A percentile compares a stretch with the other conserved stretches of the same genome.
Conservation (phyloP, 2,797 vertebrate species). For the Bradypodion ventrale region DNA sequence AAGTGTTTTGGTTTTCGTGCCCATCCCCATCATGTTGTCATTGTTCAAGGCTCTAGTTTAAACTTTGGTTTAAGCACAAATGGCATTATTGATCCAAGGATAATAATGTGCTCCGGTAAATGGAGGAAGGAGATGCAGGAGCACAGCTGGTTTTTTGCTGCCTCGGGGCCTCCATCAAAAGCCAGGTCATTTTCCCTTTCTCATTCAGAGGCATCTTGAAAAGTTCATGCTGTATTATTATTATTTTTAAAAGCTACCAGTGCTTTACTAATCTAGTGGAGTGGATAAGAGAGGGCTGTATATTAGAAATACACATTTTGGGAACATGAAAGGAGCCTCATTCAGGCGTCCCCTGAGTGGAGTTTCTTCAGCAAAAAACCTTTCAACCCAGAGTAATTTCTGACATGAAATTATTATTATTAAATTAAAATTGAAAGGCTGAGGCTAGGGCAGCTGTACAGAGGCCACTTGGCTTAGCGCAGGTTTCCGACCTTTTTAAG, state of each 20-base stretch:
- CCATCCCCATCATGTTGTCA: neutral
- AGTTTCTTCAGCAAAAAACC: too few species aligned
- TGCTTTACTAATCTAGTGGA: neutral
- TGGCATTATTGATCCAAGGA: slow-evolving; percentile 62
- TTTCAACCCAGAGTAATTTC: too few species aligned
- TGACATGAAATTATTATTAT: too few species aligned
- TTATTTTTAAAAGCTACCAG: slow-evolving; percentile 15
- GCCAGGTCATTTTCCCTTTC: neutral
- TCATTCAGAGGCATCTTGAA: slow-evolving; percentile 12
- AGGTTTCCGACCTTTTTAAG: too few species aligned
- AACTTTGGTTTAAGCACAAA: slow-evolving; percentile 61
- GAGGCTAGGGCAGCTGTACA: too few species aligned
- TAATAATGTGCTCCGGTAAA: slow-evolving; percentile 41
- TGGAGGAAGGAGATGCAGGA: slow-evolving; percentile 49
- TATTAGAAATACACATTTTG: neutral
- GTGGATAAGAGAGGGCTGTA: neutral
- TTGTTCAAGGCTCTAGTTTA: slow-evolving; percentile 59
- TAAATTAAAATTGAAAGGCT: too few species aligned
- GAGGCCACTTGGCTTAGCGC: too few species aligned
- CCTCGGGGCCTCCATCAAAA: neutral
- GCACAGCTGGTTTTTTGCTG: slow-evolving; percentile 32
- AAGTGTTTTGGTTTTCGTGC: neutral
- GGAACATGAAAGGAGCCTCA: too few species aligned
- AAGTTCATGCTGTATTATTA: neutral
- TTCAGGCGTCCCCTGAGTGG: too few species aligned